A percentile compares a stretch with the other conserved stretches of the same genome.
Conservation (phyloP, 2,888 invertebrate species). For the Drosophila limbata region DNA sequence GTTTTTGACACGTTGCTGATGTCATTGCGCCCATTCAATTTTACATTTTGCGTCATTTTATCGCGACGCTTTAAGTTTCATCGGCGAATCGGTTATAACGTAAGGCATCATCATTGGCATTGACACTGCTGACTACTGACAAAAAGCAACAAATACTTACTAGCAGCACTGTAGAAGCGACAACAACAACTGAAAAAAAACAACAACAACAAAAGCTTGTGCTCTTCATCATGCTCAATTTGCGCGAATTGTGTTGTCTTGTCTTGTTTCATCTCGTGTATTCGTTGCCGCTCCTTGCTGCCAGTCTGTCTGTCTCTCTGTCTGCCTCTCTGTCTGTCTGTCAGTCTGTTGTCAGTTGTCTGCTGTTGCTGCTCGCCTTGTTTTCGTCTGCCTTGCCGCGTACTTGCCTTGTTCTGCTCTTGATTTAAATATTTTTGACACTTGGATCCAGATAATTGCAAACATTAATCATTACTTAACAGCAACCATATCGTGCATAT, state of each 20-base stretch:
- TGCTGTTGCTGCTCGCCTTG: conserved; percentile 39
- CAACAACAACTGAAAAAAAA: conserved; percentile 13
- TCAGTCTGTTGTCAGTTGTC: conserved; percentile 53
- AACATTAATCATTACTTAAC: conserved; percentile 75
- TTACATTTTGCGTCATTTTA: conserved; percentile 53
- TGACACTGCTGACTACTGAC: conserved; percentile 65
- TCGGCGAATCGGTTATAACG: conserved; percentile 53
- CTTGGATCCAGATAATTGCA: conserved; percentile 75
- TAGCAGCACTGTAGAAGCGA: conserved; percentile 14
- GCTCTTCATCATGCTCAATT: conserved; percentile 80
- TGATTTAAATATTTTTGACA: conserved; percentile 82
- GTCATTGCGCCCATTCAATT: conserved; percentile 71
- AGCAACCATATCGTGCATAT: conserved; percentile 51
- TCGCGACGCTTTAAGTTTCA: conserved; percentile 66
- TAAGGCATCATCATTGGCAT: conserved; percentile 72
- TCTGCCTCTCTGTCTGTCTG: conserved; percentile 15
- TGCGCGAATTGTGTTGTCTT: conserved; percentile 76
- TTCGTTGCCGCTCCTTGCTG: conserved; percentile 29
- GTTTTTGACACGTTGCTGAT: conserved; percentile 77
- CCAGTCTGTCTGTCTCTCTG: conserved; percentile 35
- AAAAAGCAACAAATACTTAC: conserved; percentile 30
- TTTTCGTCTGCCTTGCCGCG: conserved; percentile 25
- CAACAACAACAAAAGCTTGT: conserved; percentile 44
- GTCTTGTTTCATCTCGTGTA: conserved; percentile 59
- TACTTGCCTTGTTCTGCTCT: conserved; percentile 53